Conservation (phyloP, 1,140 invertebrate genomes). For the Heliconius eleuchia region DNA sequence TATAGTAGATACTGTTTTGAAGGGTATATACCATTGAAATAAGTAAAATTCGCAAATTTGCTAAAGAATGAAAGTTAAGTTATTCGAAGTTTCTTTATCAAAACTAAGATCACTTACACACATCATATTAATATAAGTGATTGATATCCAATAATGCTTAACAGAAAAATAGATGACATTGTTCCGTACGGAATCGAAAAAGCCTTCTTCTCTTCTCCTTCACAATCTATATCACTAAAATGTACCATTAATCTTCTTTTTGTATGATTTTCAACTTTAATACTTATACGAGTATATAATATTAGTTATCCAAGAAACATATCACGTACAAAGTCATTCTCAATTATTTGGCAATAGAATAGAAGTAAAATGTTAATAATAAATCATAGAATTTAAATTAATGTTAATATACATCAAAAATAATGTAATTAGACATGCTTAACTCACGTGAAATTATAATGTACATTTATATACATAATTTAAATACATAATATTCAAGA, state of each 20-base stretch:
- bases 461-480: neutral
- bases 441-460: neutral
- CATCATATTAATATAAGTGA: no score
- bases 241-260: neutral
- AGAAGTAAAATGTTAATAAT: neutral
- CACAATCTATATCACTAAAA: neutral
- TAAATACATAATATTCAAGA: neutral
- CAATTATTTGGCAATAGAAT: neutral
- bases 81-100: no score
- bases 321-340: neutral
- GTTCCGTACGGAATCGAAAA: neutral
- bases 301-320: neutral
- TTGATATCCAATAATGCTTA: neutral
- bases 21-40: no score
- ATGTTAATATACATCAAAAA: neutral
- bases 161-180: neutral
- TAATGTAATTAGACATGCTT: neutral
- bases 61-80: no score
- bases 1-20: neutral
- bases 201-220: neutral
- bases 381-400: neutral
- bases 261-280: neutral
- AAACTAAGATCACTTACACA: neutral
- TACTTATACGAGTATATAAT: neutral
- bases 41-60: no score